phyloP scores from a whole-genome alignment of 2,797 vertebrate species.

The Acrossocheilus fasciatus region DNA sequence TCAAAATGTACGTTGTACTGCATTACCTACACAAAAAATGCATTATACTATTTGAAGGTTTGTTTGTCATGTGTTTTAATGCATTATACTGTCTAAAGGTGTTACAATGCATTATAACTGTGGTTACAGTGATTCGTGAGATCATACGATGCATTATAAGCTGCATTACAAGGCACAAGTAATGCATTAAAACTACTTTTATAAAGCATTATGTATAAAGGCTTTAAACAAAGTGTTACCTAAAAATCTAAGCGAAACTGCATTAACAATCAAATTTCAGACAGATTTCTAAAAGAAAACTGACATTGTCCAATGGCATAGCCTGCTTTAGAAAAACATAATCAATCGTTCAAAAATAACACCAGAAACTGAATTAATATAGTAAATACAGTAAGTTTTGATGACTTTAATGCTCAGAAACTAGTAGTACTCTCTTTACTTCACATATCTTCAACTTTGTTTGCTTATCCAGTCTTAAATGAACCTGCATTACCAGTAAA shows the following conservation, averaged over 20 bases:
- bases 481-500: neutral
- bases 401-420: neutral
- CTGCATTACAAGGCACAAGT: neutral
- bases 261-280: too few relatives aligned
- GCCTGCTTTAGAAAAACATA: neutral
- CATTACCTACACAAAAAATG: neutral
- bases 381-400: neutral
- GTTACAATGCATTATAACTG: neutral
- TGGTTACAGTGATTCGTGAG: neutral
- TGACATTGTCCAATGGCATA: neutral
- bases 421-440: conserved; percentile 7
- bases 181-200: neutral
- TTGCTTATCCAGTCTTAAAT: neutral
- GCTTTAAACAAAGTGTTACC: neutral
- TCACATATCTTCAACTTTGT: neutral
- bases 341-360: neutral
- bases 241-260: neutral
- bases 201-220: neutral
- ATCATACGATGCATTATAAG: neutral
- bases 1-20: neutral
- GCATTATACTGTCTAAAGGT: neutral
- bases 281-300: neutral
- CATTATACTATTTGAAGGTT: neutral
- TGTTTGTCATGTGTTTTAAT: neutral
- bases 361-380: neutral